Conservation (phyloP, 2,797 vertebrate genomes). For the Hyperoplus lanceolatus region DNA sequence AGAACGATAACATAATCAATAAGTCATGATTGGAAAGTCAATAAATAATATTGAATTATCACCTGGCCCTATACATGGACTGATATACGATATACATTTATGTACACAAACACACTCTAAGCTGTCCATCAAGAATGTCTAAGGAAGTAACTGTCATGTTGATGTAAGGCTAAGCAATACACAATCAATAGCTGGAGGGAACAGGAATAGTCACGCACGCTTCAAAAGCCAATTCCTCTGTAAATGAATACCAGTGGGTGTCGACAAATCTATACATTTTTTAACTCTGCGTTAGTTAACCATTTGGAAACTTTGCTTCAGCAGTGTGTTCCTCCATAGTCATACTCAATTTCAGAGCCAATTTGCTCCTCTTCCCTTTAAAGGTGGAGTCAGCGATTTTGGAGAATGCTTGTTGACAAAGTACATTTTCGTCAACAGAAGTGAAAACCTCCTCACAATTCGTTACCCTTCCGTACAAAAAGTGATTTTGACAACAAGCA, state of each 20-base stretch:
- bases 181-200: conserved; percentile 36
- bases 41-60: background rate
- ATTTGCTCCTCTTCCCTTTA: conserved; percentile 29
- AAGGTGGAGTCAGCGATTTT: no score
- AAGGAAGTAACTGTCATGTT: conserved; percentile 16
- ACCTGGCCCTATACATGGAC: background rate
- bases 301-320: conserved; percentile 20
- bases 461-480: no score
- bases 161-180: conserved; percentile 38
- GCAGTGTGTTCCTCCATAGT: conserved; percentile 43
- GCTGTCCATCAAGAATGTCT: conserved; percentile 22
- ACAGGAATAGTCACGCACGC: conserved; percentile 6
- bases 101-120: background rate
- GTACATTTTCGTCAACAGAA: no score
- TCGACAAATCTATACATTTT: conserved; percentile 42
- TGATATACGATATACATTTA: background rate
- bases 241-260: conserved; percentile 55
- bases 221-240: conserved; percentile 47
- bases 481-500: no score
- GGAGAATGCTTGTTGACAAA: no score
- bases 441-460: no score
- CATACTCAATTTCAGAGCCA: conserved; percentile 54
- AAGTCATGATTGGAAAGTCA: background rate
- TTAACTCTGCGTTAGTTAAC: conserved; percentile 21
- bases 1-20: background rate